phyloP scores from a whole-genome alignment of 37 sponge, comb jelly and placozoan species.

The Chondrosia reniformis region DNA sequence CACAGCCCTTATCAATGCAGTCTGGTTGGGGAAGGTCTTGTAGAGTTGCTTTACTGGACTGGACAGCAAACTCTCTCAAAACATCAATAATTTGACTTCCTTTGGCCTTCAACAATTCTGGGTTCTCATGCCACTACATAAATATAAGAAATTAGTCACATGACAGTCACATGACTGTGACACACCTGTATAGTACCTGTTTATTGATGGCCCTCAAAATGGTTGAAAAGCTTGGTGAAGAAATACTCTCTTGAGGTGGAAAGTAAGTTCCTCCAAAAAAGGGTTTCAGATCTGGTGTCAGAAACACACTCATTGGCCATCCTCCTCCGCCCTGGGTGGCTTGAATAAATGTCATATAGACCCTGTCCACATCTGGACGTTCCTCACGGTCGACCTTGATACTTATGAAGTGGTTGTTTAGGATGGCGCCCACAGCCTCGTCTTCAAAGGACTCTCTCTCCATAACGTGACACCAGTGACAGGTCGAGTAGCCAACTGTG shows the following conservation, averaged over 20 bases:
- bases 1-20: constrained; percentile 55
- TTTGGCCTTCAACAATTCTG: not conserved
- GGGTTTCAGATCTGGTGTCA: constrained; percentile 71
- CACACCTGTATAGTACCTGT: constrained; percentile 29
- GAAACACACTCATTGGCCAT: constrained; percentile 84
- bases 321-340: constrained; percentile 74
- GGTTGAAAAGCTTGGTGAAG: constrained; percentile 62
- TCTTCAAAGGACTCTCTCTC: constrained; percentile 75
- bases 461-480: constrained; percentile 88
- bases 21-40: not conserved
- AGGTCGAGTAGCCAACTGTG: constrained; percentile 75
- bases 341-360: constrained; percentile 81
- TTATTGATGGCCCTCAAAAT: constrained; percentile 42
- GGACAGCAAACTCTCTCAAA: not conserved
- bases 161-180: not conserved
- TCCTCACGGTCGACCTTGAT: constrained; percentile 80
- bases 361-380: constrained; percentile 70
- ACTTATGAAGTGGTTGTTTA: constrained; percentile 61
- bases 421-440: constrained; percentile 34
- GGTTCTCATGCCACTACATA: constrained; percentile 3
- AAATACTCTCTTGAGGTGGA: constrained; percentile 47
- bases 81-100: constrained; percentile 7
- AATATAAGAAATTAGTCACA: not conserved
- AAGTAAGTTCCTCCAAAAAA: constrained; percentile 78
- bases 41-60: not conserved